Base-by-base conservation (phyloP, 2,113 vertebrate genomes). In the Lethenteron reissneri region DNA sequence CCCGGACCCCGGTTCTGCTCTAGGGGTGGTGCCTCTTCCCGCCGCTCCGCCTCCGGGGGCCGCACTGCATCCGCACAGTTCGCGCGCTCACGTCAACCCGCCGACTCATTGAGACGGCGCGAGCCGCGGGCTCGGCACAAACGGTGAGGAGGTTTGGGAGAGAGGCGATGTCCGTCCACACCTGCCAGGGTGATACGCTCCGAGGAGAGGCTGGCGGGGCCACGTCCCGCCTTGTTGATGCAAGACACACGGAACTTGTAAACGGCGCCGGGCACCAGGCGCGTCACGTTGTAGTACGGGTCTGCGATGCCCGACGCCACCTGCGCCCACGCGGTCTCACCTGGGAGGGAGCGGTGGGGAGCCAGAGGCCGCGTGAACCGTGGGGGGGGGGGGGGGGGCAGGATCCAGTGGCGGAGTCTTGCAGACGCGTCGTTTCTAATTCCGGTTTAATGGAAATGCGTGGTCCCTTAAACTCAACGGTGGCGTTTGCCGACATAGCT, bases 141-240 rank as follows among this genome's bases (percentile, higher is more conserved):
- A 41, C 41, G 41, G 41, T 6, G 41, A 41, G 41, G 41, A 6
- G 41, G 41, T 41, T 41, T 41, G 41, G 41, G 41, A 41, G 41
- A 41, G 41, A 4, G 41, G 41, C 41, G 41, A 41, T 41, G 41
- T 41, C 41, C 41, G 41, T 41, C 41, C 41, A 41, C 41, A 1
- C 72, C 73, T 56, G 87, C 85, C 41, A 99, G 73, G 68, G 78
- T 74, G 71, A 96, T 82, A 21, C 81, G 82, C 58, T 80, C 83
- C 1, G 90, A 97, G 10, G 83, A 79, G 74, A 79, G 85, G 77
- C 94, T 99, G 80, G 92, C 95, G 17, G 89, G 88, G 12, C 94
- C 92, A 75, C 95, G 90, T 11, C 94, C 94, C 0, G 94, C 91
- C 70, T 95, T 95, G 77, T 96, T 99, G 71, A 85, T 83, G 76